Conservation (phyloP, 2,113 vertebrate species). For the Synchiropus splendidus region DNA sequence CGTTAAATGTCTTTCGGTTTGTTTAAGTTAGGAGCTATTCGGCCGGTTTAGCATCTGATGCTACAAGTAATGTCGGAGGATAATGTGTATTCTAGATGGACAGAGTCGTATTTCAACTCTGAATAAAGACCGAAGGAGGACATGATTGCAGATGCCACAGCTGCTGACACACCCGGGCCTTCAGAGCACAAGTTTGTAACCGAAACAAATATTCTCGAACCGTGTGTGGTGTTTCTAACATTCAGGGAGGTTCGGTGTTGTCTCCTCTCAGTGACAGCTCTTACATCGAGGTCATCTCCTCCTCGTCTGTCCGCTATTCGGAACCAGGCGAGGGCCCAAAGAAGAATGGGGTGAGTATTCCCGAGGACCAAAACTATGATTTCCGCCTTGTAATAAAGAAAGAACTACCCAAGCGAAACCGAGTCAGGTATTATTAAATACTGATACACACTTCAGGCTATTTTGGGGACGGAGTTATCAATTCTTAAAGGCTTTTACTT, state of each 20-base stretch:
- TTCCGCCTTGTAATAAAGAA: too few relatives aligned
- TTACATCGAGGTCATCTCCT: slow-evolving; percentile 43
- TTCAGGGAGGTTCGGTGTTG: neutral
- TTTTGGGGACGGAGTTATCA: too few relatives aligned
- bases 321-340: slow-evolving; percentile 62
- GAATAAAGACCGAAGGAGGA: slow-evolving; percentile 52
- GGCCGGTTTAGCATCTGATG: neutral
- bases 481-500: too few relatives aligned
- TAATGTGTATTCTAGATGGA: neutral
- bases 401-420: too few relatives aligned
- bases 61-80: neutral
- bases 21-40: neutral
- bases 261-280: slow-evolving; percentile 48
- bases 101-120: slow-evolving; percentile 7
- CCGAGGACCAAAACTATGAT: too few relatives aligned
- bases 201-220: neutral
- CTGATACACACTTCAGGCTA: too few relatives aligned
- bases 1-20: too few relatives aligned
- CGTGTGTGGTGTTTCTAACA: neutral
- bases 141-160: slow-evolving; percentile 77
- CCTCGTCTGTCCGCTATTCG: slow-evolving; percentile 54
- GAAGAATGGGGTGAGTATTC: slow-evolving; percentile 65
- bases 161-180: slow-evolving; percentile 46
- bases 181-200: slow-evolving; percentile 53
- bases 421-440: too few relatives aligned